Conservation (phyloP, 2,113 vertebrate species). For the Symphodus melops region DNA sequence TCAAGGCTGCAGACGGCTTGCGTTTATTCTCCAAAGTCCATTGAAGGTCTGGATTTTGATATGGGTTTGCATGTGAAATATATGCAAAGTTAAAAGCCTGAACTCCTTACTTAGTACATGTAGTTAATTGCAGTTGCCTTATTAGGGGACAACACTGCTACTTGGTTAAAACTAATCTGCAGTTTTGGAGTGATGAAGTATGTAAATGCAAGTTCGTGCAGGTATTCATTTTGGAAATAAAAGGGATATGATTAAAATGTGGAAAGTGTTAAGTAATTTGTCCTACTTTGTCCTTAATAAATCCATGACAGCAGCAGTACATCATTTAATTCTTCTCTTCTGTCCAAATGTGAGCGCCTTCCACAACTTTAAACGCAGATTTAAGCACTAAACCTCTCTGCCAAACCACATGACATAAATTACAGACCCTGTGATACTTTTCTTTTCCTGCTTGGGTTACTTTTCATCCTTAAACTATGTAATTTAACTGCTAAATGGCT, state of each 20-base stretch:
- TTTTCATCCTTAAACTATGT: constrained; percentile 1
- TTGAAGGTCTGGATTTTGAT: neutral
- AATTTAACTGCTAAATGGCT: constrained; percentile 2
- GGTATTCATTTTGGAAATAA: too few relatives aligned
- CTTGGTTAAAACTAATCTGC: too few relatives aligned
- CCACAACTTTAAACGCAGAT: neutral
- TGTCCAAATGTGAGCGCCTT: constrained; percentile 17
- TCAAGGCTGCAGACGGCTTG: neutral
- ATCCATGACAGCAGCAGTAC: neutral
- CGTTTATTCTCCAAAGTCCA: neutral
- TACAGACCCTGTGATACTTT: neutral
- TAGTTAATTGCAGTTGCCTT: too few relatives aligned
- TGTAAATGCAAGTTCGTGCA: too few relatives aligned
- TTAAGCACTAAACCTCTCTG: neutral
- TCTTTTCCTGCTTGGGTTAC: constrained; percentile 1
- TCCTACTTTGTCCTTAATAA: too few relatives aligned
- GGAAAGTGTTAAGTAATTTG: too few relatives aligned
- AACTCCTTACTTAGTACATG: too few relatives aligned
- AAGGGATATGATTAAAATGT: too few relatives aligned
- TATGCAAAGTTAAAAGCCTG: too few relatives aligned
- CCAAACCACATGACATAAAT: constrained; percentile 26
- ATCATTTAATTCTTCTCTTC: constrained; percentile 18
- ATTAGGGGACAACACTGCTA: too few relatives aligned
- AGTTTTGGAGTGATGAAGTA: too few relatives aligned
- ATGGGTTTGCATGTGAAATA: too few relatives aligned